Evolutionary conservation across 30 jellyfish, hydroid and myxozoan genomes (phyloP).

Genomic region (Turritopsis rubra): DNA sequence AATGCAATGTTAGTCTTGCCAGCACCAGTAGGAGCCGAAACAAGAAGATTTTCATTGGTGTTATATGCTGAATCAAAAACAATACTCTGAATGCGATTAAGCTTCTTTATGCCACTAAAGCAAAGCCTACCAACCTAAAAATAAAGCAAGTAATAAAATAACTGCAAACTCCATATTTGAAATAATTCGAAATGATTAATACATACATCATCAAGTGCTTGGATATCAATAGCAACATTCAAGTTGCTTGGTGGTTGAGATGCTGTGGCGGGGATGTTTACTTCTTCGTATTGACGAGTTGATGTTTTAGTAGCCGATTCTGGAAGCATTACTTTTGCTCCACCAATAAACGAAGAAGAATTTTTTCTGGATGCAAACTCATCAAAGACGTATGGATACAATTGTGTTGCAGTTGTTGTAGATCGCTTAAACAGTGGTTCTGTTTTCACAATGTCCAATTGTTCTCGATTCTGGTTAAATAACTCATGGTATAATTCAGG

Average conservation of each 20-base stretch:
- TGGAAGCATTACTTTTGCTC: constrained; percentile 87
- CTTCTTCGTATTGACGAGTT: constrained; percentile 68
- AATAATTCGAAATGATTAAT: not conserved
- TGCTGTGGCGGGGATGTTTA: constrained; percentile 80
- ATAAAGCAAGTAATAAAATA: too few relatives aligned
- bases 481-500: constrained; percentile 31
- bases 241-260: constrained; percentile 73
- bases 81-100: constrained; percentile 90
- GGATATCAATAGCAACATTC: constrained; percentile 52
- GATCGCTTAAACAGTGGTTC: constrained; percentile 33
- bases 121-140: constrained; percentile 75
- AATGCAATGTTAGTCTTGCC: constrained; percentile 99
- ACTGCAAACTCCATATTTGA: not conserved
- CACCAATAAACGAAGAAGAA: constrained; percentile 74
- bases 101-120: constrained; percentile 66
- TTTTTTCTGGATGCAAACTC: constrained; percentile 64
- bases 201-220: constrained; percentile 71
- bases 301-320: constrained; percentile 47
- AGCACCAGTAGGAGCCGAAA: constrained; percentile 99
- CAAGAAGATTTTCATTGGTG: constrained; percentile 88
- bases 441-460: constrained; percentile 16
- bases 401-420: constrained; percentile 27
- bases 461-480: constrained; percentile 27
- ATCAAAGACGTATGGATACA: constrained; percentile 88
- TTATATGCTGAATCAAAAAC: constrained; percentile 93